These are phyloP conservation scores for Esox niger DNA, from an alignment of 2,113 vertebrate genomes.

Conservation along the genomic window DNA sequence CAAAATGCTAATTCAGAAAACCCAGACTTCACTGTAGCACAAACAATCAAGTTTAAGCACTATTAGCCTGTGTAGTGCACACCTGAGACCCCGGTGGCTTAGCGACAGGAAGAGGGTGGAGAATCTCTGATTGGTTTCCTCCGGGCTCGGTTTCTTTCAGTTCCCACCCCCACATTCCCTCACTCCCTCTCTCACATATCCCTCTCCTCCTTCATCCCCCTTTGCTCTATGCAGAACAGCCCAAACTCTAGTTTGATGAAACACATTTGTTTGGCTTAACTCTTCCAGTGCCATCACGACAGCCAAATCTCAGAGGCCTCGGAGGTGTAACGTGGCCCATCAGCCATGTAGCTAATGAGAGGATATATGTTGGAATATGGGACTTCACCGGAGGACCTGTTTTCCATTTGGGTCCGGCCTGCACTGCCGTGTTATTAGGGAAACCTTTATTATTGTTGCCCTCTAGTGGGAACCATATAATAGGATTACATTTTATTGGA, in stretches of 20 bases:
- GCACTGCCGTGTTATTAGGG: constrained; percentile 71
- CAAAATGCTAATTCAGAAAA: constrained; percentile 62
- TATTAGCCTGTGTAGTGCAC: constrained; percentile 67
- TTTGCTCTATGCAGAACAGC: constrained; percentile 69
- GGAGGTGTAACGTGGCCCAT: constrained; percentile 65
- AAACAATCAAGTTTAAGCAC: constrained; percentile 69
- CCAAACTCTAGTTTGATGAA: constrained; percentile 76
- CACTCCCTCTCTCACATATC: constrained; percentile 47
- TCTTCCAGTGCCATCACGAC: constrained; percentile 57
- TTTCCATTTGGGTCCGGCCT: constrained; percentile 74
- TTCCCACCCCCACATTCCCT: constrained; percentile 66
- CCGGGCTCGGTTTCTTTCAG: constrained; percentile 61
- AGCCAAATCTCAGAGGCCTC: constrained; percentile 58
- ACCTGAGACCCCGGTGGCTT: constrained; percentile 75
- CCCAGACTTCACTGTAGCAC: constrained; percentile 60
- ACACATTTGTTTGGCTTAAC: constrained; percentile 80
- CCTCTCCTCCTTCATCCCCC: background rate
- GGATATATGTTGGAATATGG: constrained; percentile 73
- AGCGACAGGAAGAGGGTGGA: constrained; percentile 62
- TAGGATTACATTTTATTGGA: constrained; percentile 83
- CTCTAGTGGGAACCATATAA: constrained; percentile 78
- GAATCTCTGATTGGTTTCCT: constrained; percentile 72
- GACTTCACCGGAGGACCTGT: constrained; percentile 71
- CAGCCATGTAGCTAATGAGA: constrained; percentile 71
- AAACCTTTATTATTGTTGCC: constrained; percentile 81